Evolutionary conservation across 2,888 invertebrate genomes (phyloP).

Genomic region (Stenurella melanura): DNA sequence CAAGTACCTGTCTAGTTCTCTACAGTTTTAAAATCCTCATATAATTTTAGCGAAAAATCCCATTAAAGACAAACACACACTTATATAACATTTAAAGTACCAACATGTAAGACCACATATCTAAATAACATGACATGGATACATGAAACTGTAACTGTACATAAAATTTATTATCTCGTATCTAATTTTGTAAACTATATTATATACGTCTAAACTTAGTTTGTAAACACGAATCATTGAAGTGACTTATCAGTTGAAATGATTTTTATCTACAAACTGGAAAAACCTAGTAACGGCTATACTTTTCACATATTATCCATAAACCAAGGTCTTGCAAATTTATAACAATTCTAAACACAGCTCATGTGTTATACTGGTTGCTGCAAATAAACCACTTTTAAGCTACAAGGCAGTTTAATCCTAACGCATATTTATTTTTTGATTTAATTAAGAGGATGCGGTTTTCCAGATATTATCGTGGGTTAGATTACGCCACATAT

Average conservation of each 20-base stretch:
- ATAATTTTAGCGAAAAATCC: neutral
- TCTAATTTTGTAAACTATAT: slow-evolving; percentile 47
- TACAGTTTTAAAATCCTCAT: neutral
- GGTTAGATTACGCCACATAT: neutral
- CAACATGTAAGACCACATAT: slow-evolving; percentile 29
- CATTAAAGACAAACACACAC: slow-evolving; percentile 17
- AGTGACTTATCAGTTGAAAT: slow-evolving; percentile 46
- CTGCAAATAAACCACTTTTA: neutral
- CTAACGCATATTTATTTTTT: slow-evolving; percentile 9
- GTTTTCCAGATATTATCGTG: neutral
- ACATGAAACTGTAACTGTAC: slow-evolving; percentile 35
- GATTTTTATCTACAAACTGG: slow-evolving; percentile 40
- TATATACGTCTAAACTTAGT: slow-evolving; percentile 34
- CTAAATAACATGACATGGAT: slow-evolving; percentile 23
- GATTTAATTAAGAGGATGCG: neutral
- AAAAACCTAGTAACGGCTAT: slow-evolving; percentile 35
- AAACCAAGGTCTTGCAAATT: slow-evolving; percentile 11
- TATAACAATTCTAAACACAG: neutral
- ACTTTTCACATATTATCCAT: slow-evolving; percentile 16
- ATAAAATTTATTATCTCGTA: slow-evolving; percentile 39
- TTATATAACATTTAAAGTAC: slow-evolving; percentile 39
- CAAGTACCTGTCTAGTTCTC: slow-evolving; percentile 25
- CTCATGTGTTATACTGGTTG: neutral
- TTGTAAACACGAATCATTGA: slow-evolving; percentile 37
- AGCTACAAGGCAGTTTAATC: slow-evolving; percentile 15